Base-by-base conservation (phyloP, 2,113 vertebrate species). In the Eira barbara region DNA sequence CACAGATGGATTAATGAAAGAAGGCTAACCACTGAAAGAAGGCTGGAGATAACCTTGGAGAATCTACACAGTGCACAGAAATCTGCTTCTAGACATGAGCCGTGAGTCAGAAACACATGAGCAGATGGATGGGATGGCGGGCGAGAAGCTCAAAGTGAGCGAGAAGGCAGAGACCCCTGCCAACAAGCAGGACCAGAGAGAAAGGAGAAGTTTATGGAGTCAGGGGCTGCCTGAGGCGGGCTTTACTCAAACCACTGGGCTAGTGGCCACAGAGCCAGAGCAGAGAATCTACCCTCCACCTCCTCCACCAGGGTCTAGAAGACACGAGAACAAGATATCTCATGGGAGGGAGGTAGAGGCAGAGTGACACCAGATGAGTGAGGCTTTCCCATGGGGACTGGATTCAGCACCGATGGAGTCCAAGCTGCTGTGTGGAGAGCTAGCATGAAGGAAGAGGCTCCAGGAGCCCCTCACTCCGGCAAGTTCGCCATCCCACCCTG, bases 341-440 rank as follows among this genome's bases (percentile, higher is more conserved):
- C 15, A 1, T 7, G 7, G 52, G 36, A 7, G 7, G 39, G 6
- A 52, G 8, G 21, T 7, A 45, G 7, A 57, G 31, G 36, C 3
- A 3, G 5, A 15, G 13, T 74, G 14, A 59, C 5, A 36, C 29
- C 42, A 49, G 8, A 20, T 29, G 29, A 88, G 8, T 31, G 2
- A 52, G 61, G n/a, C 15, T 36, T 49, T 71, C 10, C 2, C 10
- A 3, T 1, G 29, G 4, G 7, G 63, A 57, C 21, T 1, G 25
- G 17, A 11, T 25, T 21, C 36, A 39, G 31, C 42, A 10, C 25
- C 8, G 7, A 15, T 23, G 20, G 10, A 15, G 15, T 3, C 12
- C 0, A 1, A 0, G 34, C 7, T 8, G 17, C 52, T 4, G 0
- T 31, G 57, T 47, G 49, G 55, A 76, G 59, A 65, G 27, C 83